A percentile compares a stretch with the other conserved stretches of the same genome.
phyloP scores from a whole-genome alignment of 2,888 invertebrate species.

The Thereva unica region DNA sequence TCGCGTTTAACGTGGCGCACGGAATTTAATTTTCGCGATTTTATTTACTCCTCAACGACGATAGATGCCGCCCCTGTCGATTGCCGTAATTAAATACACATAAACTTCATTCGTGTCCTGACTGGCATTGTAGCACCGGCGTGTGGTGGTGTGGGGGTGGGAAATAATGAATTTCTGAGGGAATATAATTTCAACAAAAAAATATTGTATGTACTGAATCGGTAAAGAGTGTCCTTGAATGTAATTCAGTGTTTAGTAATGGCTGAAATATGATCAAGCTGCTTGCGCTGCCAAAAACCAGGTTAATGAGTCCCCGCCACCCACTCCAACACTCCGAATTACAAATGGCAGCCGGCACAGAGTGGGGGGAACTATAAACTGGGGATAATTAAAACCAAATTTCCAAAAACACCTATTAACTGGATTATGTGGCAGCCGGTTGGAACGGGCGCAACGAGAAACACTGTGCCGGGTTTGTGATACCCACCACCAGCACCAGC shows the following conservation, averaged over 20 bases:
- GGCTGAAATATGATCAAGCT: too few relatives aligned
- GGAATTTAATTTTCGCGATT: neutral
- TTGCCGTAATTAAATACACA: conserved; percentile 29
- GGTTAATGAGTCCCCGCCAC: neutral
- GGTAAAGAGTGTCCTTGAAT: too few relatives aligned
- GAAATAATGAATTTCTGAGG: conserved; percentile 1
- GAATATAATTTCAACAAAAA: neutral
- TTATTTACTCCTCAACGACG: neutral
- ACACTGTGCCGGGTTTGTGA: neutral
- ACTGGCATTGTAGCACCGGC: neutral
- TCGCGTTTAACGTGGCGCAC: conserved; percentile 4
- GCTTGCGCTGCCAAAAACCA: neutral
- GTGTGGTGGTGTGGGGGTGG: neutral
- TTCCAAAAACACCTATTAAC: conserved; percentile 31
- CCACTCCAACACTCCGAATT: neutral
- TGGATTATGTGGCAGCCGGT: conserved; percentile 32
- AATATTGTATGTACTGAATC: too few relatives aligned
- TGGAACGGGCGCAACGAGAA: conserved; percentile 19
- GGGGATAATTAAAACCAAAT: conserved; percentile 31
- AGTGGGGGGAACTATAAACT: conserved; percentile 13
- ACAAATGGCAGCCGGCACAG: conserved; percentile 16
- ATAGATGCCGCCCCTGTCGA: conserved; percentile 4
- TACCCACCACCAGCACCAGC: too few relatives aligned
- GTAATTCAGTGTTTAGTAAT: too few relatives aligned
- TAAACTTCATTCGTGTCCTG: conserved; percentile 14